Evolutionary conservation across 2,797 vertebrate species (phyloP), one percentile per base, ranked within the genome.

Genomic region (Gymnocypris eckloni): DNA sequence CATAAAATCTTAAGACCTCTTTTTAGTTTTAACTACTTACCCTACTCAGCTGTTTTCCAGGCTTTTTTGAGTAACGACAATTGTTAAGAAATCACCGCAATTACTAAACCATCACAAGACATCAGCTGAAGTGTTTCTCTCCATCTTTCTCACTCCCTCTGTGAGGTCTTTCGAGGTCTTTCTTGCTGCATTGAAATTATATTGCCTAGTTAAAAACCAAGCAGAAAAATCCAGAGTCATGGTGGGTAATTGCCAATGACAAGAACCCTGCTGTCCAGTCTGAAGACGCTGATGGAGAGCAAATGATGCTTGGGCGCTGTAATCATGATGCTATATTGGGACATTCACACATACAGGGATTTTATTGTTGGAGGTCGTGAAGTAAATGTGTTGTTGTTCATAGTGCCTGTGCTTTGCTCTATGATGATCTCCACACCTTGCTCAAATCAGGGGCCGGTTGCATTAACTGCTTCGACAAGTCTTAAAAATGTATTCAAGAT

Each of bases 201-300:
- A 88, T 70, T 87, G 64, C 73, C 52, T 73, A 79, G 72, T 66
- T 83, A 59, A 84, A 82, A 89, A 73, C 70, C 64, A 61, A 41
- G 83, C 59, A 73, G 48, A 77, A 79, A 82, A 73, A 66, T 41
- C 15, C 43, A 88, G 45, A 70, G 56, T 87, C 59, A 71, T 64
- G 61, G 85, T 87, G 79, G 85, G 87, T 89, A 86, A 90, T 89
- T 92, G 84, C 79, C 80, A 85, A 80, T 82, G 85, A 86, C 84
- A 87, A 76, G 70, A 85, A 83, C 86, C 82, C 79, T 79, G 84
- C 83, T 72, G 81, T 88, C 82, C 82, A 54, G 59, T 84, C 33
- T 67, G 8, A 77, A 84, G 70, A 75, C 2, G 64, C 87, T 67
- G 43, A 80, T 82, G 73, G 69, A 86, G 28, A 86, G 75, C 59